phyloP scores from a whole-genome alignment of 37 sponge, comb jelly and placozoan species.

The Aplysina aerophoba region DNA sequence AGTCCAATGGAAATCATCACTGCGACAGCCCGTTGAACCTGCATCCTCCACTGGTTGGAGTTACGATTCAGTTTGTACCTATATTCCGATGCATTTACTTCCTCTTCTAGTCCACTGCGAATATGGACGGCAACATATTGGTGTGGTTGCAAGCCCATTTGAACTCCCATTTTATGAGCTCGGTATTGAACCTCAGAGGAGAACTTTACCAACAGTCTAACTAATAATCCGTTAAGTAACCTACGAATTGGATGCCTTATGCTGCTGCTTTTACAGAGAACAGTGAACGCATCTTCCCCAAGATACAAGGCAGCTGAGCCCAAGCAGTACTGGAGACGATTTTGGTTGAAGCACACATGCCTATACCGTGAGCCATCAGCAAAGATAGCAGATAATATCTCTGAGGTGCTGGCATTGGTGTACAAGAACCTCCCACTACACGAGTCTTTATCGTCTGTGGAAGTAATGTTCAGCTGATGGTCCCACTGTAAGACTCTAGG shows the following conservation, averaged over 20 bases:
- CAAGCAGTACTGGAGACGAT: no score
- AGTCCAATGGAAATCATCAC: not conserved
- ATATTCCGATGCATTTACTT: not conserved
- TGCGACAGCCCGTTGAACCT: not conserved
- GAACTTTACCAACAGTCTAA: not conserved
- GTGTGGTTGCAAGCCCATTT: not conserved
- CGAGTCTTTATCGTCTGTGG: no score
- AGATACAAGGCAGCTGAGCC: no score
- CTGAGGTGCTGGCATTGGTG: no score
- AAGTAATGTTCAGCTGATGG: not conserved
- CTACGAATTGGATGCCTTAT: not conserved
- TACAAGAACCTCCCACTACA: no score
- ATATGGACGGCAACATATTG: not conserved
- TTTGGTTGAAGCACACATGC: no score
- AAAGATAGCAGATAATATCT: no score
- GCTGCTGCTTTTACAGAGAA: no score
- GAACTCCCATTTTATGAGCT: not conserved
- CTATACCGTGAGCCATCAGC: no score
- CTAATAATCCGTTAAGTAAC: not conserved
- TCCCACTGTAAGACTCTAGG: not conserved
- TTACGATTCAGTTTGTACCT: not conserved
- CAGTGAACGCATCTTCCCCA: no score
- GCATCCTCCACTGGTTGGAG: not conserved
- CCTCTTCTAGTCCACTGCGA: not conserved
- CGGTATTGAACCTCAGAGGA: not conserved